Base-by-base conservation (phyloP, 2,113 vertebrate species). In the Lucifuga dentata region DNA sequence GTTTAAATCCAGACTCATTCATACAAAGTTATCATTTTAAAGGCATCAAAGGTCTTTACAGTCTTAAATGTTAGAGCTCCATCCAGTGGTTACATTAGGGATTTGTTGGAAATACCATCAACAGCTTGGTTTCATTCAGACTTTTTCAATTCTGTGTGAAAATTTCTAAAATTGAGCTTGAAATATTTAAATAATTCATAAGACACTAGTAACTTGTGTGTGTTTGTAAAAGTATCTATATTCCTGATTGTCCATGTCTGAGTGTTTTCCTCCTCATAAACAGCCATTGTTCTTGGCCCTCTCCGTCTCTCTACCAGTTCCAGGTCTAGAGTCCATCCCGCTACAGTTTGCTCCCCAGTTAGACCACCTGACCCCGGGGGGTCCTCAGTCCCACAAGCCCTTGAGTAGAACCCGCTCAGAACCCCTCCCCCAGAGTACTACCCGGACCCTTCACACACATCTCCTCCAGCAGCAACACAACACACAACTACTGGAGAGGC, bases 391-490 rank as follows among this genome's bases (percentile, higher is more conserved):
- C 66, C 97, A 98, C 76, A 94, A 95, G 63, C 94, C 96, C 0
- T 90, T 98, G 90, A 95, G 96, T 88, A 91, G 97, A 76, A 96
- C 97, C 1, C 95, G 95, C 73, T 98, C 97, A 0, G 97, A 97
- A 73, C 97, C 97, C 2, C 92, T 98, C 66, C 95, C 97, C 19
- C 95, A 94, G 62, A 98, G 93, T 93, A 90, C 81, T 93, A 90
- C 81, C 58, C 89, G 68, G 71, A 90, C 70, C 51, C 94, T 5
- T 80, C 95, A 94, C 92, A 62, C 94, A 83, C 95, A 96, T 1
- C 92, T 96, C 57, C 94, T 95, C 58, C 94, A 96, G 67, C 95
- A 96, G 39, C 89, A 94, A 0, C 95, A 94, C 49, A 93, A 81
- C 69, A 87, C 88, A 1, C 91, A 91, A 74, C 73, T 91, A 21